phyloP scores from a whole-genome alignment of 30 jellyfish, hydroid and myxozoan species.

The Phacellophora camtschatica region DNA sequence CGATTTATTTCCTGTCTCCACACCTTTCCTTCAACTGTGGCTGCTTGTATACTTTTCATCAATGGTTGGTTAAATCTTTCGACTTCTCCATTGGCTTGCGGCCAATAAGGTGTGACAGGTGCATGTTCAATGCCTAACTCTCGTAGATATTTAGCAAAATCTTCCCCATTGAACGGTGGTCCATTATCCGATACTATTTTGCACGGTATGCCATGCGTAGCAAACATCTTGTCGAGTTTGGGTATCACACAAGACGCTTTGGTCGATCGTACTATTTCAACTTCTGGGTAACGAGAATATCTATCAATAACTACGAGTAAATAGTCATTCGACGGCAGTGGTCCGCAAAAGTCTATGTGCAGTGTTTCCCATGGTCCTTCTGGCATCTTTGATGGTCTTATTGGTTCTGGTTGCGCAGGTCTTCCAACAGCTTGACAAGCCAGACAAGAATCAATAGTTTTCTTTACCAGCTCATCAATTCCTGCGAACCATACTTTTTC shows the following conservation, averaged over 20 bases:
- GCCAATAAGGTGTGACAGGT: constrained; percentile 35
- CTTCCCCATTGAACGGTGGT: constrained; percentile 53
- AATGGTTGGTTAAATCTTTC: constrained; percentile 38
- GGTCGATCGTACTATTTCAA: constrained; percentile 10
- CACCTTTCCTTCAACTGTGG: constrained; percentile 28
- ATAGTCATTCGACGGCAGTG: constrained; percentile 34
- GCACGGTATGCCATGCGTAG: constrained; percentile 7
- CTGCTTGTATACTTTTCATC: constrained; percentile 2
- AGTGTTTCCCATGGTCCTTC: constrained; percentile 29
- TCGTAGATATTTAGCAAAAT: not conserved
- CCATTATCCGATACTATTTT: constrained; percentile 36
- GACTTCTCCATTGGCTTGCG: constrained; percentile 41
- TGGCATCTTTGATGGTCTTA: not conserved
- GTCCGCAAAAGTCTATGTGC: constrained; percentile 25
- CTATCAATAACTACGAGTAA: constrained; percentile 17
- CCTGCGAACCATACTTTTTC: constrained; percentile 47
- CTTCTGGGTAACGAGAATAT: constrained; percentile 52
- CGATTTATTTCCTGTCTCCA: constrained; percentile 44
- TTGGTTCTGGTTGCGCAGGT: constrained; percentile 7
- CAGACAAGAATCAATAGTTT: not conserved
- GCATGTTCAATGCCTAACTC: constrained; percentile 8
- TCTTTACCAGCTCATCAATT: constrained; percentile 7
- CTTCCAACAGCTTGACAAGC: constrained; percentile 40
- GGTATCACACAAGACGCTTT: not conserved
- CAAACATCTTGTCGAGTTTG: not conserved